These are phyloP conservation scores for Hyposoter didymator DNA, from an alignment of 2,888 invertebrate species.

Conservation along the genomic window DNA sequence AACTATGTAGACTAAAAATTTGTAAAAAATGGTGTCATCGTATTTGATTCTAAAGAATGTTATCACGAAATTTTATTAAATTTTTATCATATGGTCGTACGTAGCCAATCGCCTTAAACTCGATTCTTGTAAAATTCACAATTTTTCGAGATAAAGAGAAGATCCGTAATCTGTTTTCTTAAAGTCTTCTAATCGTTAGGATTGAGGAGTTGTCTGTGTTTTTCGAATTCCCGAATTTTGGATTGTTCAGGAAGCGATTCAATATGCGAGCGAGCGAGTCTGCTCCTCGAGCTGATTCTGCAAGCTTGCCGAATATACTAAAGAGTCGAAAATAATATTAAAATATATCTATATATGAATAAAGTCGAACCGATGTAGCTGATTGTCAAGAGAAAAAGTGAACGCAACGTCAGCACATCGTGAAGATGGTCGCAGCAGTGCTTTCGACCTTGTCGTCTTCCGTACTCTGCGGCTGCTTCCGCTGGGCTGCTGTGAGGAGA, in stretches of 20 bases:
- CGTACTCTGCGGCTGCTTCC: not conserved
- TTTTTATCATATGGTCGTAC: too few relatives aligned
- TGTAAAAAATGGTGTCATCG: too few relatives aligned
- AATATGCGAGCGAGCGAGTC: not conserved
- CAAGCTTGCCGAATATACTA: not conserved
- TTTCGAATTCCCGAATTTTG: not conserved
- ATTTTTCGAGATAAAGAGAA: not conserved
- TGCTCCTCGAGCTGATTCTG: not conserved
- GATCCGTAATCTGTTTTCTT: not conserved
- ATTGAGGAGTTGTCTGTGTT: not conserved
- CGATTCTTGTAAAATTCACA: not conserved
- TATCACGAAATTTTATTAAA: too few relatives aligned
- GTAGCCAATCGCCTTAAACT: too few relatives aligned
- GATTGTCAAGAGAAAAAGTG: conserved; percentile 32
- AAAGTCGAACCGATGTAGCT: not conserved
- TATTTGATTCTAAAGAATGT: too few relatives aligned
- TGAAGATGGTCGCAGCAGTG: conserved; percentile 60
- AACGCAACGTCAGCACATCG: conserved; percentile 76
- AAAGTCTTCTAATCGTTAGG: not conserved
- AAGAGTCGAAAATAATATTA: not conserved
- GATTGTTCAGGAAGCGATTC: not conserved
- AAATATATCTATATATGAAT: not conserved
- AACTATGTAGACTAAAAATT: too few relatives aligned
- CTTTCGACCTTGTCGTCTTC: conserved; percentile 46
- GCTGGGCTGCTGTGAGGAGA: conserved; percentile 39